Conservation (phyloP, 2,888 invertebrate species). For the Antheraea assamensis region DNA sequence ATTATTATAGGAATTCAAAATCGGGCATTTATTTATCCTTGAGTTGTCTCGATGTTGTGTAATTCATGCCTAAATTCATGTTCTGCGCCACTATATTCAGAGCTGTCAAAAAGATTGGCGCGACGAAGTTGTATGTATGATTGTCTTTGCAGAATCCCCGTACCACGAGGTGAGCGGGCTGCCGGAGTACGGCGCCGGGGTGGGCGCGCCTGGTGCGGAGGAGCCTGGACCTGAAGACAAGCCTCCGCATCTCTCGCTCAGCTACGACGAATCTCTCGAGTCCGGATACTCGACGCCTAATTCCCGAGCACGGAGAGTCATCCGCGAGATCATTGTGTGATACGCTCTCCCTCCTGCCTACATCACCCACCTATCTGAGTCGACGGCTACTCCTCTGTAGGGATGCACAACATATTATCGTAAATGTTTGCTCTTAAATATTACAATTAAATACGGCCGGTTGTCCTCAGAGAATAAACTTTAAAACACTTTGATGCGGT, state of each 20-base stretch:
- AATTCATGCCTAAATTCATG: too few species aligned
- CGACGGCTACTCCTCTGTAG: not conserved
- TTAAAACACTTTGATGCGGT: not conserved
- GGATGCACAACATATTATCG: not conserved
- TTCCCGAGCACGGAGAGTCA: conserved; percentile 94
- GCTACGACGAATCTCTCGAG: conserved; percentile 96
- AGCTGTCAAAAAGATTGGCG: too few species aligned
- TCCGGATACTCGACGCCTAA: conserved; percentile 97
- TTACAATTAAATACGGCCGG: not conserved
- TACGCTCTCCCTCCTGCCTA: not conserved
- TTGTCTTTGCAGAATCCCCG: conserved; percentile 87
- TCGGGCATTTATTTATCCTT: too few species aligned
- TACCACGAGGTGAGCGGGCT: conserved; percentile 97
- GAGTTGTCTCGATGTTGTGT: too few species aligned
- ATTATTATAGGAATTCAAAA: too few species aligned
- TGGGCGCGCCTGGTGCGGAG: conserved; percentile 82
- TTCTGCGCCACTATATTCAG: too few species aligned
- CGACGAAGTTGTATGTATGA: conserved; percentile 33
- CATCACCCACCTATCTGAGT: not conserved
- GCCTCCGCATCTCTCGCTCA: conserved; percentile 92
- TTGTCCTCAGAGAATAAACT: not conserved
- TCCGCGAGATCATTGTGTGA: conserved; percentile 96
- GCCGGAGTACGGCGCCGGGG: conserved; percentile 85
- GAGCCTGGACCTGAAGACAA: conserved; percentile 90
- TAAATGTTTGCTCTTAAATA: not conserved